Conservation (phyloP, 2,797 vertebrate species). For the Gobionotothen gibberifrons region DNA sequence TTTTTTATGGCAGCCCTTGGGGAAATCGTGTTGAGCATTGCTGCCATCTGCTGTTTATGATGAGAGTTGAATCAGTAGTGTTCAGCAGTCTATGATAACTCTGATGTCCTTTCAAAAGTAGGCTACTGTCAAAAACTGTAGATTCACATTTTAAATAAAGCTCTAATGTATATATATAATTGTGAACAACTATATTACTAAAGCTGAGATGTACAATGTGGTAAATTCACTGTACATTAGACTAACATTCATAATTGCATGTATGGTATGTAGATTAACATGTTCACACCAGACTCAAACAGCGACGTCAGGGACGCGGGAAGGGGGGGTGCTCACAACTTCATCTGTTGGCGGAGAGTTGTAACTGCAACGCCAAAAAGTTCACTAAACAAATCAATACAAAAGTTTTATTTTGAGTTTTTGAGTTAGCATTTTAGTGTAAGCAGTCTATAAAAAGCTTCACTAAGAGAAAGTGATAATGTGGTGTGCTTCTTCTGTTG, state of each 20-base stretch:
- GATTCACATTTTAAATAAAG: constrained; percentile 4
- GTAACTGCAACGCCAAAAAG: no score
- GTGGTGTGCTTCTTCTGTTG: no score
- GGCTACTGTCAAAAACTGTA: neutral
- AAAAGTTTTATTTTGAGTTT: no score
- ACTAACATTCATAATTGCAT: constrained; percentile 2
- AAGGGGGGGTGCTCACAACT: no score
- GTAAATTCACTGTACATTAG: neutral
- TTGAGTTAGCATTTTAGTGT: no score
- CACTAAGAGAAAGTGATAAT: no score
- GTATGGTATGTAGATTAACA: neutral
- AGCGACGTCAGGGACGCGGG: no score
- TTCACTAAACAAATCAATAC: no score
- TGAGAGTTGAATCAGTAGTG: constrained; percentile 9
- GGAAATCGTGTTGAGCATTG: constrained; percentile 56
- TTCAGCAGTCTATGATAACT: constrained; percentile 13
- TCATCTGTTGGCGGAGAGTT: no score
- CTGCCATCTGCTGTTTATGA: constrained; percentile 66
- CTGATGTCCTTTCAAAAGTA: neutral
- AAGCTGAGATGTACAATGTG: constrained; percentile 1
- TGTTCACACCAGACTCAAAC: neutral
- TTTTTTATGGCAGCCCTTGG: neutral
- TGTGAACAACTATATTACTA: neutral
- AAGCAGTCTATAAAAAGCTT: no score
- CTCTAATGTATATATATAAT: neutral